Conservation (phyloP, 2,113 vertebrate species). For the Smithornis capensis region DNA sequence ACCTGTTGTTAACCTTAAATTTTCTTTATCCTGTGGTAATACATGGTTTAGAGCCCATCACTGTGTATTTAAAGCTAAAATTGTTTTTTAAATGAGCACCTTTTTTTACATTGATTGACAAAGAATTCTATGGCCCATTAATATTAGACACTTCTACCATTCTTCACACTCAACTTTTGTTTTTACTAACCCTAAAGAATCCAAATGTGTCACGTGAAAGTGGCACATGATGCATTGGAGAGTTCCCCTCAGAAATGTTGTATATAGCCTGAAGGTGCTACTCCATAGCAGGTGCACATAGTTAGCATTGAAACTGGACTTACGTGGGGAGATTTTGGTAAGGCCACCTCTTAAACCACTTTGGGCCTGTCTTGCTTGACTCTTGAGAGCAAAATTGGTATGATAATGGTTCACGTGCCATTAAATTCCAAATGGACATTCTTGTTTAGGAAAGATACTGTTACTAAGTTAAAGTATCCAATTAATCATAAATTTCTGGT, state of each 20-base stretch:
- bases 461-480: neutral
- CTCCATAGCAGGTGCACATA: neutral
- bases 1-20: neutral
- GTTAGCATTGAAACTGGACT: neutral
- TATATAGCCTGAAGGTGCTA: neutral
- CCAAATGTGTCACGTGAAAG: neutral
- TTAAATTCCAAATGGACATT: neutral
- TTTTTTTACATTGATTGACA: neutral
- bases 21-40: neutral
- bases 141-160: neutral
- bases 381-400: neutral
- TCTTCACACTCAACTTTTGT: neutral
- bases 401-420: neutral
- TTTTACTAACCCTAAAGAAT: neutral
- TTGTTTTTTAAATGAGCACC: neutral
- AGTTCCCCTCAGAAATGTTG: neutral
- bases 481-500: neutral
- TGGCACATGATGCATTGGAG: neutral
- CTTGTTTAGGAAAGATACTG: neutral
- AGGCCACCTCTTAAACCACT: neutral
- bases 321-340: neutral
- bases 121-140: neutral
- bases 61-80: neutral
- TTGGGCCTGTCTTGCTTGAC: neutral
- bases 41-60: neutral